Percentiles rank a stretch among this genome's conserved stretches.
Evolutionary conservation across 2,113 vertebrate species (phyloP).

Genomic region (Sciurus niger): DNA sequence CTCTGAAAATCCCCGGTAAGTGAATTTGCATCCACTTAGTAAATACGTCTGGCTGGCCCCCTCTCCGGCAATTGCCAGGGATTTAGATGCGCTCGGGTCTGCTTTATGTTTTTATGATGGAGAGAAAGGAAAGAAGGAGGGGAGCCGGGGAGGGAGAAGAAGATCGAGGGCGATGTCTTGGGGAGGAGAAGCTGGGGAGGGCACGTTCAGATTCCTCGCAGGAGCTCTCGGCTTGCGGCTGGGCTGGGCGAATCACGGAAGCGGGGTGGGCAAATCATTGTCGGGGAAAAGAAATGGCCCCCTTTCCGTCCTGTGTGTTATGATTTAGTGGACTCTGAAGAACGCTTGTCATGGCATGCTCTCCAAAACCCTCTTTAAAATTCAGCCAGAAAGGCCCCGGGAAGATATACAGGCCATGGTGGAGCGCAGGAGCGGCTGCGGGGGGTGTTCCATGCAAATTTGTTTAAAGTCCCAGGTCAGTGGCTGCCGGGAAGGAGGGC

Average conservation of each 20-base stretch:
- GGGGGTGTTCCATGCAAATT: slow-evolving; percentile 64
- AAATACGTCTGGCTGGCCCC: slow-evolving; percentile 45
- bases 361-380: slow-evolving; percentile 81
- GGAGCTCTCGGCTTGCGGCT: not conserved
- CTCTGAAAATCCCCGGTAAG: slow-evolving; percentile 73
- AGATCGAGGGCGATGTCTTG: not conserved
- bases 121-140: not conserved
- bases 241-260: not conserved
- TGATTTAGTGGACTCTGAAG: slow-evolving; percentile 80
- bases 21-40: slow-evolving; percentile 85
- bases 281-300: not conserved
- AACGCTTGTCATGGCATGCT: slow-evolving; percentile 51
- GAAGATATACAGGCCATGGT: slow-evolving; percentile 62
- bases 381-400: slow-evolving; percentile 55
- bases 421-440: not conserved
- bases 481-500: slow-evolving; percentile 9
- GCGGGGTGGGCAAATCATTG: not conserved
- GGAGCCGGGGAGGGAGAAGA: not conserved
- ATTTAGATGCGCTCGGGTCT: not conserved
- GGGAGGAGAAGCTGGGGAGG: not conserved
- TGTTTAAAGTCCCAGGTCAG: slow-evolving; percentile 63
- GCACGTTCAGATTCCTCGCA: not conserved
- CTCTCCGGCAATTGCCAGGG: slow-evolving; percentile 35
- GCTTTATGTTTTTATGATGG: slow-evolving; percentile 70
- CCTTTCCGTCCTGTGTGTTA: not conserved